A percentile compares a stretch with the other conserved stretches of the same genome.
These are phyloP conservation scores for Manis pentadactyla DNA, from an alignment of 2,797 vertebrate genomes.

Conservation along the genomic window DNA sequence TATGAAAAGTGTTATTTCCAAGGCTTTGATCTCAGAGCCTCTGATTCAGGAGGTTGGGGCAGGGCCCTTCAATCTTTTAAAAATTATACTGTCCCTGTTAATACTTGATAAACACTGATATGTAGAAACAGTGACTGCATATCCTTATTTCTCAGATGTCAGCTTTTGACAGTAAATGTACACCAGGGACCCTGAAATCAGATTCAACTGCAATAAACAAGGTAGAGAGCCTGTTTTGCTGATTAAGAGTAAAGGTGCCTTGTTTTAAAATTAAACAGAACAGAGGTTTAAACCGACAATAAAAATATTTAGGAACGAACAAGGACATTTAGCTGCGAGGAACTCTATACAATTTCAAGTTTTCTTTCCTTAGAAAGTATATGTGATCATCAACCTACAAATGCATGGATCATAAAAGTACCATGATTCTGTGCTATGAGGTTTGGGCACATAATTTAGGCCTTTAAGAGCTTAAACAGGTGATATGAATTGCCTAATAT, in stretches of 20 bases:
- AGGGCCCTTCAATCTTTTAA: background rate
- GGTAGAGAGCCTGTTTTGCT: background rate
- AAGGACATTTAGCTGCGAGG: background rate
- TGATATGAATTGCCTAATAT: background rate
- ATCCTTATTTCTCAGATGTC: constrained; percentile 10
- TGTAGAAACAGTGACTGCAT: background rate
- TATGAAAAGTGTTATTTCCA: background rate
- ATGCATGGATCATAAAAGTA: background rate
- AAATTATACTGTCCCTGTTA: background rate
- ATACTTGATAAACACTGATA: constrained; percentile 15
- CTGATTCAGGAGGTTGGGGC: background rate
- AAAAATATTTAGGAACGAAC: background rate
- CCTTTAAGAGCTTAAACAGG: background rate
- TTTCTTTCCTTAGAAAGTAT: background rate
- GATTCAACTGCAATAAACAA: background rate
- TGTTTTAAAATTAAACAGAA: background rate
- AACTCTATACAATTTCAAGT: background rate
- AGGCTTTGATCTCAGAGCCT: background rate
- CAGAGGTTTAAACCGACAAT: background rate
- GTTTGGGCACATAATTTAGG: background rate
- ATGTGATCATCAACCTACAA: background rate
- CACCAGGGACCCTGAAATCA: background rate
- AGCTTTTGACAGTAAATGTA: background rate
- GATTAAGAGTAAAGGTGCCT: constrained; percentile 1
- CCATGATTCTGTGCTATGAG: background rate